Percentiles rank a stretch among this genome's conserved stretches.
These are phyloP conservation scores for Delichon dasypus DNA, from an alignment of 2,797 vertebrate genomes.

Conservation along the genomic window DNA sequence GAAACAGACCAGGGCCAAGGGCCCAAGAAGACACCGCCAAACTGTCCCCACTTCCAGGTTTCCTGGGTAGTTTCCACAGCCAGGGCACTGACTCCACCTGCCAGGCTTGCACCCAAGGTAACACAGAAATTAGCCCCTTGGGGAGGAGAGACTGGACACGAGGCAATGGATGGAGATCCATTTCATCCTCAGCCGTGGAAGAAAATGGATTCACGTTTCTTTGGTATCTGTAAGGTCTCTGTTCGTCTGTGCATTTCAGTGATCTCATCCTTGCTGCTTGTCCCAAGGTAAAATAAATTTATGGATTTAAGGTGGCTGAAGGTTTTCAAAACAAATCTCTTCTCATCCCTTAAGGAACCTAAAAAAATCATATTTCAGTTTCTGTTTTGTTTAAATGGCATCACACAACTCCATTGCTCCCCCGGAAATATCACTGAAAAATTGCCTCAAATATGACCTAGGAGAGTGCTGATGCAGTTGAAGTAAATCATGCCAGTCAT, in stretches of 20 bases:
- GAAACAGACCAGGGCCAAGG: not conserved
- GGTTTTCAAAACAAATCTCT: constrained; percentile 52
- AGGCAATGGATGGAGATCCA: not conserved
- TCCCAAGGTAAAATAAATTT: constrained; percentile 35
- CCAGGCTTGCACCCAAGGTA: not conserved
- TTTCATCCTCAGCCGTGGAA: not conserved
- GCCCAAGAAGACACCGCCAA: not conserved
- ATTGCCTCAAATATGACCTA: not conserved
- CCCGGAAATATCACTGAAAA: not conserved
- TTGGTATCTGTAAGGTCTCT: constrained; percentile 13
- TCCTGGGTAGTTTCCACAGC: not conserved
- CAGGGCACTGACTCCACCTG: not conserved
- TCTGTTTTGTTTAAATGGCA: constrained; percentile 47
- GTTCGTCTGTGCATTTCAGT: not conserved
- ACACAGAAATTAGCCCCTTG: not conserved
- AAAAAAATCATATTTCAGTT: constrained; percentile 32
- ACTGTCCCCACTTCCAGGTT: accelerated
- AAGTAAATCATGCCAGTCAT: constrained; percentile 7
- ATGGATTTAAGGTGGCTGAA: constrained; percentile 4
- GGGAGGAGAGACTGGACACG: accelerated
- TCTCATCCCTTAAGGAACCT: constrained; percentile 27
- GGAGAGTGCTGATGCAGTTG: constrained; percentile 9
- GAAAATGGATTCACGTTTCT: not conserved
- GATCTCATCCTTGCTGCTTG: constrained; percentile 42
- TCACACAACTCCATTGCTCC: not conserved